These are phyloP conservation scores for Nycticebus coucang DNA, from an alignment of 2,113 vertebrate species.

Conservation along the genomic window DNA sequence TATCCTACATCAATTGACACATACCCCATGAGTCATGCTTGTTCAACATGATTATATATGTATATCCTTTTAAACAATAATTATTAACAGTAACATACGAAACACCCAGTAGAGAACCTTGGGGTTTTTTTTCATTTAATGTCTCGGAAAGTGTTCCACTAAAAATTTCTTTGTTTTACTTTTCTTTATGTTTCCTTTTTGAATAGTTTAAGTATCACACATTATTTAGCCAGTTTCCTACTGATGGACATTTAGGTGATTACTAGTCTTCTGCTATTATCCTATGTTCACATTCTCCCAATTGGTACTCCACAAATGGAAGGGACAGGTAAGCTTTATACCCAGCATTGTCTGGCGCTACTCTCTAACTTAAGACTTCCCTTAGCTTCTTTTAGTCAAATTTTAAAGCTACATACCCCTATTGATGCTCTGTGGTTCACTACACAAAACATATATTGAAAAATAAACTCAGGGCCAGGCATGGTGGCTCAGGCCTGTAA, in stretches of 20 bases:
- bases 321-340: background rate
- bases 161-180: background rate
- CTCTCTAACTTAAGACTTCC: background rate
- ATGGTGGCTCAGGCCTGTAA: no score
- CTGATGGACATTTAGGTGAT: background rate
- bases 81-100: conserved; percentile 24
- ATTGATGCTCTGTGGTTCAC: background rate
- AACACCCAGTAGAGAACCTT: background rate
- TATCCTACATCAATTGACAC: conserved; percentile 22
- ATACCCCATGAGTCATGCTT: conserved; percentile 45
- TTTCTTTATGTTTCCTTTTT: background rate
- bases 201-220: background rate
- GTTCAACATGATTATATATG: conserved; percentile 32
- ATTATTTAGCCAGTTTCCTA: background rate
- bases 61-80: conserved; percentile 23
- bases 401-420: background rate
- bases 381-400: background rate
- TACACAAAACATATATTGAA: conserved; percentile 24
- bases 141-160: background rate
- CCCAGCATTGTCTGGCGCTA: background rate
- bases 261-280: background rate
- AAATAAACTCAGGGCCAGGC: background rate
- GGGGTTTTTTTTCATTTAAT: background rate
- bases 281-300: background rate
- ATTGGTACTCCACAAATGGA: background rate